Evolutionary conservation across 1,140 invertebrate genomes (phyloP).

Genomic region (Tetragnatha versicolor): DNA sequence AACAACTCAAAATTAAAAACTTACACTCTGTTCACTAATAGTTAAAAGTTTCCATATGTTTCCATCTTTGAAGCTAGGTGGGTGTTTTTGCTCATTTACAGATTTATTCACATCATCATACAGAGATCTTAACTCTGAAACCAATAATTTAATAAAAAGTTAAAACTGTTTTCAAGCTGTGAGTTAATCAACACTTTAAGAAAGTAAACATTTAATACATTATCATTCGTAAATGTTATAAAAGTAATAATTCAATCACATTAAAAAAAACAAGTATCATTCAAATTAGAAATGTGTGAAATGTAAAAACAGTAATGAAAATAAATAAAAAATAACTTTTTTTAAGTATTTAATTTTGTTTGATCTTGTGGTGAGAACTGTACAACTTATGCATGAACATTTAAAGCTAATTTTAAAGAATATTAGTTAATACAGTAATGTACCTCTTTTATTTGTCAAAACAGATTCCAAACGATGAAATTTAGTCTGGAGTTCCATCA

Average conservation of each 20-base stretch:
- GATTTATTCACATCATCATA: neutral
- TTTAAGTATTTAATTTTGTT: neutral
- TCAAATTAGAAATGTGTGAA: too few relatives aligned
- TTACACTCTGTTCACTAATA: conserved; percentile 48
- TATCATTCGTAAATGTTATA: too few relatives aligned
- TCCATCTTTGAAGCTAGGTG: conserved; percentile 5
- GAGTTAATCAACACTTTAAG: too few relatives aligned
- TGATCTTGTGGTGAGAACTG: neutral
- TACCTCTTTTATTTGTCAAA: conserved; percentile 41
- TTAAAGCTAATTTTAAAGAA: neutral
- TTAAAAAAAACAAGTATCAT: too few relatives aligned
- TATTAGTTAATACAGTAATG: neutral
- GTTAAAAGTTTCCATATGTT: conserved; percentile 47
- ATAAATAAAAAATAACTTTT: neutral
- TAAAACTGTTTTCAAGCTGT: too few relatives aligned
- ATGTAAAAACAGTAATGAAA: neutral
- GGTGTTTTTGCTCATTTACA: conserved; percentile 16
- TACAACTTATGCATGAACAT: neutral
- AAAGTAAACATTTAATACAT: too few relatives aligned
- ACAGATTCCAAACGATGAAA: conserved; percentile 35
- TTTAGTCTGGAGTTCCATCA: conserved; percentile 9
- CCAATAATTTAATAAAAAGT: neutral
- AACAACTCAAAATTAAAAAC: neutral
- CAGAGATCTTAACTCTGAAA: neutral
- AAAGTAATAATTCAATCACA: too few relatives aligned